Evolutionary conservation across 2,113 vertebrate species (phyloP).

Genomic region (Alligator sinensis): DNA sequence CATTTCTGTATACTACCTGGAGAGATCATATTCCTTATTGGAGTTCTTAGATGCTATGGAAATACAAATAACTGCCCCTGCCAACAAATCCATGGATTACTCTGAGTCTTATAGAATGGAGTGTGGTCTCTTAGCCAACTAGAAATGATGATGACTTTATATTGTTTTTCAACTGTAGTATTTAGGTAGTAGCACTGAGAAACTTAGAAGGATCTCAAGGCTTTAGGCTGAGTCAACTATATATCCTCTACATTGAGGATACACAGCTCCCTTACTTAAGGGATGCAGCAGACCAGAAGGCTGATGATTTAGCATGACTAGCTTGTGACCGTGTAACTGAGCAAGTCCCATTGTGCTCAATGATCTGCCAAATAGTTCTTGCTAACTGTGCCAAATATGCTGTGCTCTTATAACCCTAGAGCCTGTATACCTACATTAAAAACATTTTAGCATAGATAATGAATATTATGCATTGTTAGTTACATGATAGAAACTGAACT

Average conservation of each 20-base stretch:
- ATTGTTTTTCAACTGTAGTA: not conserved
- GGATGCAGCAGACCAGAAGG: not conserved
- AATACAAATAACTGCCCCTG: not conserved
- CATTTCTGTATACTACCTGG: not conserved
- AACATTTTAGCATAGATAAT: constrained; percentile 26
- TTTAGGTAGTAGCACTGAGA: not conserved
- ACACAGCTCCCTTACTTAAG: not conserved
- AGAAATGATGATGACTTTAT: not conserved
- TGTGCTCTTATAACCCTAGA: constrained; percentile 13
- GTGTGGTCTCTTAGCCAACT: not conserved
- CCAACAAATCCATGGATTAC: not conserved
- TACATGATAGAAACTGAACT: not conserved
- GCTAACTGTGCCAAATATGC: constrained; percentile 21
- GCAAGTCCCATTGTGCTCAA: constrained; percentile 22
- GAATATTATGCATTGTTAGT: not conserved
- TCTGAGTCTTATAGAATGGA: not conserved
- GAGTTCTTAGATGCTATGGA: not conserved
- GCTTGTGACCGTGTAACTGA: not conserved
- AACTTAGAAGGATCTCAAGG: not conserved
- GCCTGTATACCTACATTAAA: not conserved
- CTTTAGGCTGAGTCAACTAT: not conserved
- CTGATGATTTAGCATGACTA: constrained; percentile 12
- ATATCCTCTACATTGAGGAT: not conserved
- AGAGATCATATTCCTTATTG: not conserved
- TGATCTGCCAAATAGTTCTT: constrained; percentile 26